Evolutionary conservation across 2,797 vertebrate species (phyloP), one percentile per base, ranked within the genome.

Genomic region (Lepus townsendii): DNA sequence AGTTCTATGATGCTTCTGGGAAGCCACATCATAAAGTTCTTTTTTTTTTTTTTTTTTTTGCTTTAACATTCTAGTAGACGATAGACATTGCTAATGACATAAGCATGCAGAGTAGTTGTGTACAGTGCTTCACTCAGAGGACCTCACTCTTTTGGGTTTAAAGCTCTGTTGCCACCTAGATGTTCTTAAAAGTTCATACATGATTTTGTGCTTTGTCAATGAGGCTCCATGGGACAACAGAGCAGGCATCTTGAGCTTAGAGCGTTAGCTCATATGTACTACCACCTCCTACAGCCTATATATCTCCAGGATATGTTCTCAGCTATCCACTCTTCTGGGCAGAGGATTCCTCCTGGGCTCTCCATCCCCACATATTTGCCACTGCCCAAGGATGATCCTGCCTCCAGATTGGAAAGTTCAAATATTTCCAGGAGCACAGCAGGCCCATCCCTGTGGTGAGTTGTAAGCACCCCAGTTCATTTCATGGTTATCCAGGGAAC

Each of bases 381-480:
- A 83, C 2, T 32, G 50, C 60, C 57, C 24, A n/a, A 42, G 54
- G 22, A 86, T 19, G 16, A 26, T 76, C 75, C 32, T n/a, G 11
- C 0, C 0, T 22, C 22, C 32, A 90, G 52, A 83, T 17, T 0
- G 1, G 5, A 5, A 22, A 77, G 30, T 8, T 91, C 35, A 22
- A 38, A 1, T 77, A 24, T 38, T 79, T 62, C 4, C 16, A 38
- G 17, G 9, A 72, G 27, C 13, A 8, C 2, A 4, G 3, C 6
- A 54, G 12, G 1, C 2, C 7, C 7, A 14, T n/a, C 5, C 50
- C 12, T 16, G 2, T 11, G 12, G 13, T 0, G 4, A 38, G 62
- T 12, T 79, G 16, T 7, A 0, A 12, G 35, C 10, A 4, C 9
- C 6, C 13, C 19, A 5, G 24, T 19, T 0, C 16, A 17, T 17